Evolutionary conservation across 2,113 vertebrate species (phyloP).

Genomic region (Elgaria multicarinata): DNA sequence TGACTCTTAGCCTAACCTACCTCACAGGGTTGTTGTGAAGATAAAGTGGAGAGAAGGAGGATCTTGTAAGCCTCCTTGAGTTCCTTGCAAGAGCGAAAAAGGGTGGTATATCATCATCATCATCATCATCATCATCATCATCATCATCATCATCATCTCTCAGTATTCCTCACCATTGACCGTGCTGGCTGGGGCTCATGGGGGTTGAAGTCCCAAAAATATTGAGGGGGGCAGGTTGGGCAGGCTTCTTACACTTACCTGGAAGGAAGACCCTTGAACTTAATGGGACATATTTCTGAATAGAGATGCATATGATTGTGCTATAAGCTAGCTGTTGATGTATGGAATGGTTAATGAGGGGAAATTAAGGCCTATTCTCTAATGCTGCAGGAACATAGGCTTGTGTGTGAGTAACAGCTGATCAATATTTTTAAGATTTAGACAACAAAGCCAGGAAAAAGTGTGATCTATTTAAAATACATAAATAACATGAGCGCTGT

Average conservation of each 20-base stretch:
- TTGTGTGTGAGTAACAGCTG: not conserved
- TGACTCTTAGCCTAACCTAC: too few relatives aligned
- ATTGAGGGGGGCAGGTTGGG: too few relatives aligned
- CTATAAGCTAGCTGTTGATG: not conserved
- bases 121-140: too few relatives aligned
- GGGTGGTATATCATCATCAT: too few relatives aligned
- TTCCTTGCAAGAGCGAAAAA: too few relatives aligned
- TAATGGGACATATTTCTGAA: not conserved
- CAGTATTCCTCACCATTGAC: too few relatives aligned
- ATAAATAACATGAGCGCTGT: not conserved
- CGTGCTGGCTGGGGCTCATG: too few relatives aligned
- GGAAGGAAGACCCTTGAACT: not conserved
- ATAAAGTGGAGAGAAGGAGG: too few relatives aligned
- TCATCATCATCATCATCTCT: too few relatives aligned
- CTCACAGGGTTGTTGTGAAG: too few relatives aligned
- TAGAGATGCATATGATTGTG: not conserved
- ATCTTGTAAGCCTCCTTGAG: too few relatives aligned
- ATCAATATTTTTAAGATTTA: slow-evolving; percentile 27
- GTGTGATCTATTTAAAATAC: not conserved
- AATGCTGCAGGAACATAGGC: not conserved
- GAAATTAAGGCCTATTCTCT: not conserved
- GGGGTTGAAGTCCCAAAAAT: too few relatives aligned
- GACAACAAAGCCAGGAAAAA: not conserved
- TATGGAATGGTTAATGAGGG: not conserved
- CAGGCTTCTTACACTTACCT: not conserved